Evolutionary conservation across 2,888 invertebrate species (phyloP).

Genomic region (Apotomis turbidana): DNA sequence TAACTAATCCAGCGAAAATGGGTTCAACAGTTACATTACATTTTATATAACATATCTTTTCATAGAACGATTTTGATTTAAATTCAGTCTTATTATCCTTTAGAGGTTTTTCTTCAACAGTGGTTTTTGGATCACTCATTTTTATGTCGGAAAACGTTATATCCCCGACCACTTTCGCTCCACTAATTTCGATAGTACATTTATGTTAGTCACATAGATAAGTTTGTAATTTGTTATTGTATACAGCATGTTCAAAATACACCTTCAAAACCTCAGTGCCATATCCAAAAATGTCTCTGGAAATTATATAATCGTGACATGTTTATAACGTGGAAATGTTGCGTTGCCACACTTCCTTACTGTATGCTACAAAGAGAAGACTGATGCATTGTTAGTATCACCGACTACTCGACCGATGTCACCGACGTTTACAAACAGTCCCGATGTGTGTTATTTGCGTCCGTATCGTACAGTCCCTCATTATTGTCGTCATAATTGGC

Average conservation of each 20-base stretch:
- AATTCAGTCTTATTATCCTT: conserved; percentile 52
- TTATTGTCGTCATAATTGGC: conserved; percentile 30
- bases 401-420: conserved; percentile 7
- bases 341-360: background rate
- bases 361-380: conserved; percentile 11
- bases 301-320: background rate
- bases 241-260: conserved; percentile 30
- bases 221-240: conserved; percentile 15
- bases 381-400: conserved; percentile 18
- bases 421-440: conserved; percentile 36
- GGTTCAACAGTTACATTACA: conserved; percentile 88
- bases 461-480: conserved; percentile 23
- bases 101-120: conserved; percentile 63
- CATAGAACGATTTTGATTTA: conserved; percentile 73
- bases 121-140: conserved; percentile 29
- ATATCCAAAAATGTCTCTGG: background rate
- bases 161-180: conserved; percentile 4
- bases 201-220: conserved; percentile 19
- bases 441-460: conserved; percentile 33
- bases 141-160: conserved; percentile 1
- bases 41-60: conserved; percentile 71
- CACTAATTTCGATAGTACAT: conserved; percentile 13
- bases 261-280: background rate
- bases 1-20: conserved; percentile 87
- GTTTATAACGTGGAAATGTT: background rate